These are phyloP conservation scores for Circaetus cinerascens DNA, from an alignment of 2,113 vertebrate genomes.

Conservation along the genomic window DNA sequence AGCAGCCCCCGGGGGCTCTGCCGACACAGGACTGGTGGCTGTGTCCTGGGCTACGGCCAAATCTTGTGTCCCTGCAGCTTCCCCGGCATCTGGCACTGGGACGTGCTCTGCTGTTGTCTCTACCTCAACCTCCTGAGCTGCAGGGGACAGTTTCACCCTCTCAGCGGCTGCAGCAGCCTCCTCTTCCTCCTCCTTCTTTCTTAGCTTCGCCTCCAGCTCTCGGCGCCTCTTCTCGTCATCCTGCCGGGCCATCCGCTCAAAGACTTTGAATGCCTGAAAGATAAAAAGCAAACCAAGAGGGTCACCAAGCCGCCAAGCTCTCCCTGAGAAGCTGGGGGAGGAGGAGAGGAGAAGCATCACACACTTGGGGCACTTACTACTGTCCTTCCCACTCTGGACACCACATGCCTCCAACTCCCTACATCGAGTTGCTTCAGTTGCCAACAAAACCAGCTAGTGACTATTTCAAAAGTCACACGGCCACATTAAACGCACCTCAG, in stretches of 20 bases:
- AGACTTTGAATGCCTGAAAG: conserved; percentile 79
- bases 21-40: not conserved
- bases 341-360: not conserved
- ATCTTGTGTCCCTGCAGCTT: not conserved
- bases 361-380: fast-evolving
- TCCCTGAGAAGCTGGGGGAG: not conserved
- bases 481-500: fast-evolving
- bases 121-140: conserved; percentile 74
- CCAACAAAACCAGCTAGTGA: not conserved
- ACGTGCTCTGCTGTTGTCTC: conserved; percentile 23
- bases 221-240: conserved; percentile 76
- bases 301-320: not conserved
- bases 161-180: not conserved
- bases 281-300: not conserved
- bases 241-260: conserved; percentile 80
- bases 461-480: fast-evolving
- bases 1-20: not conserved
- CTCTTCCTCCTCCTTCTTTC: conserved; percentile 63
- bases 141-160: conserved; percentile 36
- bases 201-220: conserved; percentile 73
- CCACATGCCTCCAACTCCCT: fast-evolving
- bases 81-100: not conserved
- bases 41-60: not conserved
- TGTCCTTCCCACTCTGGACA: too few species aligned
- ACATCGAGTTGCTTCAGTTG: fast-evolving